These are phyloP conservation scores for Cebidichthys violaceus DNA, from an alignment of 2,113 vertebrate genomes.

Conservation along the genomic window DNA sequence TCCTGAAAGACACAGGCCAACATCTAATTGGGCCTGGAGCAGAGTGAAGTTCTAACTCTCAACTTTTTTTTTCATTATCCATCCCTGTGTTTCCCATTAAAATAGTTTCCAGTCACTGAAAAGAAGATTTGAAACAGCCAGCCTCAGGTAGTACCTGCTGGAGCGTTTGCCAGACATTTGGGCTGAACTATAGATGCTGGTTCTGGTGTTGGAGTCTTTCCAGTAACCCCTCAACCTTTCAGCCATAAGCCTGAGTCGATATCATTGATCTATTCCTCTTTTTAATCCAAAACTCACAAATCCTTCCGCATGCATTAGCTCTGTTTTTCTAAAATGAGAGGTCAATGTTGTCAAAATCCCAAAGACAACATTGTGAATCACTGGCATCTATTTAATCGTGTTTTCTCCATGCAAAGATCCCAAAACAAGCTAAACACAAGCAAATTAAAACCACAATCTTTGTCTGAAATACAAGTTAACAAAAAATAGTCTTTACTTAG, in stretches of 20 bases:
- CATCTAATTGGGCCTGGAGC: conserved; percentile 73
- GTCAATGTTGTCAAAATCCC: conserved; percentile 24
- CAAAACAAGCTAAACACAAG: conserved; percentile 2
- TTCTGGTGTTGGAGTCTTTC: conserved; percentile 50
- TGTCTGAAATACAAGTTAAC: neutral
- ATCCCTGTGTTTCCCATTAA: conserved; percentile 80
- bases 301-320: neutral
- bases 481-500: neutral
- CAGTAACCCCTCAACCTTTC: conserved; percentile 36
- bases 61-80: conserved; percentile 43
- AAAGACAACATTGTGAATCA: conserved; percentile 19
- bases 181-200: conserved; percentile 59
- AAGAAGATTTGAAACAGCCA: conserved; percentile 67
- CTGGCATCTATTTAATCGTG: neutral
- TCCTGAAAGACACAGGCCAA: conserved; percentile 61
- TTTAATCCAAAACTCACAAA: conserved; percentile 27
- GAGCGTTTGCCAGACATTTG: conserved; percentile 58
- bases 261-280: neutral
- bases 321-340: conserved; percentile 23
- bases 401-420: neutral
- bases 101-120: conserved; percentile 78
- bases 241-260: neutral
- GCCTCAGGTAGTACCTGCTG: conserved; percentile 75
- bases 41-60: conserved; percentile 55
- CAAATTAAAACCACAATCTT: neutral